Base-by-base conservation (phyloP, 1,140 invertebrate species). In the Drosophila repletoides region DNA sequence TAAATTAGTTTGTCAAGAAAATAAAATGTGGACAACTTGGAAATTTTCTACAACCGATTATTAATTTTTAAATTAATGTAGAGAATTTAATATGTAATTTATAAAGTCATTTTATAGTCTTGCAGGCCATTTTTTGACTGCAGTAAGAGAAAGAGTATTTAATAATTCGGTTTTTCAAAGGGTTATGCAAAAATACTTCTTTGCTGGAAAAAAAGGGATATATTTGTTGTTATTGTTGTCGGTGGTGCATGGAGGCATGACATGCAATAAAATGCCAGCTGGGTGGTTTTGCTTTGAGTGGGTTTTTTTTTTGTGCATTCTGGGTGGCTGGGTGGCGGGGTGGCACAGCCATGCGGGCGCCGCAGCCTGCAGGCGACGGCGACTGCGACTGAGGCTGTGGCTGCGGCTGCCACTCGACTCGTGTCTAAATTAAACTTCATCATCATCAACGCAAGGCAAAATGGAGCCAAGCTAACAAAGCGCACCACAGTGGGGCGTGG, bases 341-440 rank as follows among this genome's bases (percentile, higher is more conserved):
- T 12, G 22, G 36, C 12, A 7, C 22, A 26, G 52, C 22, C 34
- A 59, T 59, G 52, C 52, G 53, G 53, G 53, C 53, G 41, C 52
- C 51, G 21, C 45, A 31, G 53, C 19, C 52, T 65, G 52, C 28
- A 26, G 33, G 33, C 29, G 55, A 19, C 43, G 2, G n/a, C 24
- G 12, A 15, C 60, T 36, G 71, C 15, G 19, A 10, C 53, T 12
- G 9, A 4, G 43, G 12, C 28, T 29, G 33, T 6, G 24, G 29
- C 33, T 24, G 66, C 38, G 60, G 64, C 69, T 63, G 46, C 45
- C 48, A 74, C 79, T 83, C 71, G 79, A 83, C 24, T 84, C 74
- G 80, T 80, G 68, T 86, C 72, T 79, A 86, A 86, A 86, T 86
- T 73, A 80, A 86, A 86, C 80, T 86, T 86, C 80, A 86, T 86